phyloP scores from a whole-genome alignment of 1,140 invertebrate species.

The Atopsyche davidsoni region DNA sequence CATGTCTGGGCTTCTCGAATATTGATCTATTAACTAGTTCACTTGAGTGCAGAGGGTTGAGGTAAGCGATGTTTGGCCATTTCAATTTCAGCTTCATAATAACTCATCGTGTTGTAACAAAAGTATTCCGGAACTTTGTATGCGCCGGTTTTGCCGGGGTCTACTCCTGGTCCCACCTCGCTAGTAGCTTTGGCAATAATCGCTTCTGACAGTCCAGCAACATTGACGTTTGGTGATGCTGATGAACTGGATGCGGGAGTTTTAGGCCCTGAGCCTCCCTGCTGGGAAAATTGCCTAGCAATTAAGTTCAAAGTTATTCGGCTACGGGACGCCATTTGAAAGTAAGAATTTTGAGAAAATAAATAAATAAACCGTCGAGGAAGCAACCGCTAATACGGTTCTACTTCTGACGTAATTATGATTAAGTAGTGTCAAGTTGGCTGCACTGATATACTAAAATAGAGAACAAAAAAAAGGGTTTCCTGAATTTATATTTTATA shows the following conservation, averaged over 20 bases:
- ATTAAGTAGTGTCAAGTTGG: too few species aligned
- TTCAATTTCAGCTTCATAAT: constrained; percentile 79
- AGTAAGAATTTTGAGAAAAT: too few species aligned
- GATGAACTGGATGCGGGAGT: not conserved
- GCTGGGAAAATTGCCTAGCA: constrained; percentile 15
- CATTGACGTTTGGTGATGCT: constrained; percentile 38
- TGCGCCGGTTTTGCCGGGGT: constrained; percentile 57
- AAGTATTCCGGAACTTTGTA: constrained; percentile 89
- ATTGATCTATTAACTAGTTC: not conserved
- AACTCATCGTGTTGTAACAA: constrained; percentile 69
- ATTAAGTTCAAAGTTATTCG: constrained; percentile 6
- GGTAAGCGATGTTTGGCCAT: constrained; percentile 70
- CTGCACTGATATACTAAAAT: too few species aligned
- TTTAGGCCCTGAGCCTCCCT: constrained; percentile 5
- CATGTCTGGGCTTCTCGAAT: not conserved
- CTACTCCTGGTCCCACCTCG: constrained; percentile 64
- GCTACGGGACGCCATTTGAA: constrained; percentile 14
- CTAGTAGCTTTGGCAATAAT: constrained; percentile 50
- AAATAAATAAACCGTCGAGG: too few species aligned
- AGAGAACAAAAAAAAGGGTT: too few species aligned
- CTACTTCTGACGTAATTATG: too few species aligned
- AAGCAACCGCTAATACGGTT: too few species aligned
- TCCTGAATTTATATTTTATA: too few species aligned
- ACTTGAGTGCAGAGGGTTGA: constrained; percentile 56
- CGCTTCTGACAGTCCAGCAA: constrained; percentile 58